These are phyloP conservation scores for Andrena bucephala DNA, from an alignment of 2,888 invertebrate species.

Conservation along the genomic window DNA sequence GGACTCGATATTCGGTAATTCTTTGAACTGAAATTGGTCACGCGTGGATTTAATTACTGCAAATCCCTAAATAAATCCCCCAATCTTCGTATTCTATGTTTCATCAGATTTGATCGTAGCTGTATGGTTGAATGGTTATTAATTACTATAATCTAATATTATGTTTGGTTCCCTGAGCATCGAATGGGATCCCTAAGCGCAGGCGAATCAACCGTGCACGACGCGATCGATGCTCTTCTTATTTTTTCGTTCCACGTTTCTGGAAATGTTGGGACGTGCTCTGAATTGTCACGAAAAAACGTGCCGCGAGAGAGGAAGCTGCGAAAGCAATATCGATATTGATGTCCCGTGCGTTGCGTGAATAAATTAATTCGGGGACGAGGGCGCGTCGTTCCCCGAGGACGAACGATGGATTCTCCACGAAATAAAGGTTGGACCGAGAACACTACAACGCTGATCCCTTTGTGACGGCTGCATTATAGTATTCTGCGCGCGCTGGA, in stretches of 20 bases:
- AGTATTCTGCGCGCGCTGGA: not conserved
- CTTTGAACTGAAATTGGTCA: not conserved
- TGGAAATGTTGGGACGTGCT: conserved; percentile 31
- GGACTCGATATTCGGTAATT: not conserved
- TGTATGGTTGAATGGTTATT: too few species aligned
- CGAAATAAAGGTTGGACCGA: not conserved
- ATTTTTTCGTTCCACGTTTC: conserved; percentile 2
- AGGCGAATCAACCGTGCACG: not conserved
- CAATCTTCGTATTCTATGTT: too few species aligned
- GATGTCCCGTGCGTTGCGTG: conserved; percentile 12
- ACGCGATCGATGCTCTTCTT: not conserved
- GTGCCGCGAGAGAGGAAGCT: conserved; percentile 2
- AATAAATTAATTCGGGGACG: conserved; percentile 37
- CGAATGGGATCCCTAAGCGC: not conserved
- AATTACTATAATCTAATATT: too few species aligned
- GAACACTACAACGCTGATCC: not conserved
- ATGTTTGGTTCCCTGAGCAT: not conserved
- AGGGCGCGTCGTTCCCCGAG: not conserved
- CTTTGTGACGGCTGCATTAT: not conserved
- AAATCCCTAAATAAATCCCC: too few species aligned
- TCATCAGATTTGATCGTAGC: too few species aligned
- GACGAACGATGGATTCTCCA: not conserved
- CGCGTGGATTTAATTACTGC: not conserved
- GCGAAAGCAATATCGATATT: conserved; percentile 17
- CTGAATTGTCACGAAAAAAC: conserved; percentile 13